These are phyloP conservation scores for Campoletis raptor DNA, from an alignment of 2,888 invertebrate genomes.

Conservation along the genomic window DNA sequence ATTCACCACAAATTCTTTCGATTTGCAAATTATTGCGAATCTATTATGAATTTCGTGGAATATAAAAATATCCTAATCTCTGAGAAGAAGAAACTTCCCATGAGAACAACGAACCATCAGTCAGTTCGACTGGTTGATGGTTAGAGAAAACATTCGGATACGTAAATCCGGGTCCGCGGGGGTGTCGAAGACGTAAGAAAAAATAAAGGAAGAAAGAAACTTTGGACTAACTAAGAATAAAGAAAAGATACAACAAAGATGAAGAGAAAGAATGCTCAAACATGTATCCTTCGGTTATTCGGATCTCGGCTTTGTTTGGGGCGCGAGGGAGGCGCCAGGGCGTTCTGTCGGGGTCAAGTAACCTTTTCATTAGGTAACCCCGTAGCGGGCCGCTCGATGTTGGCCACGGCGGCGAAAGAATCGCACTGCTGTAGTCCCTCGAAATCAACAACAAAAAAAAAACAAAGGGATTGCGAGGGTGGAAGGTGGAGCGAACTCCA, in stretches of 20 bases:
- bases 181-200: constrained; percentile 34
- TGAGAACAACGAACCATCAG: background rate
- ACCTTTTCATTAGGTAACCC: constrained; percentile 85
- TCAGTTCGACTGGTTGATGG: background rate
- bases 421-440: constrained; percentile 72
- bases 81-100: background rate
- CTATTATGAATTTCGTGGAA: background rate
- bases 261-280: constrained; percentile 61
- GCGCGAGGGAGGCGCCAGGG: constrained; percentile 83
- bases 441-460: background rate
- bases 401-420: constrained; percentile 47
- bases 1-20: background rate
- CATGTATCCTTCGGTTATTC: constrained; percentile 33
- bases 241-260: background rate
- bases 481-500: constrained; percentile 18
- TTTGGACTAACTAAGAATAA: background rate
- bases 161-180: constrained; percentile 33
- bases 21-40: background rate
- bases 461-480: constrained; percentile 1
- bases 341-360: constrained; percentile 84
- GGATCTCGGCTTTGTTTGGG: constrained; percentile 11
- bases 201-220: background rate
- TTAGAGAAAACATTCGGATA: background rate
- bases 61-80: background rate
- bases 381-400: constrained; percentile 75